Conservation (phyloP, 2,888 invertebrate species). For the Epinotia demarniana region DNA sequence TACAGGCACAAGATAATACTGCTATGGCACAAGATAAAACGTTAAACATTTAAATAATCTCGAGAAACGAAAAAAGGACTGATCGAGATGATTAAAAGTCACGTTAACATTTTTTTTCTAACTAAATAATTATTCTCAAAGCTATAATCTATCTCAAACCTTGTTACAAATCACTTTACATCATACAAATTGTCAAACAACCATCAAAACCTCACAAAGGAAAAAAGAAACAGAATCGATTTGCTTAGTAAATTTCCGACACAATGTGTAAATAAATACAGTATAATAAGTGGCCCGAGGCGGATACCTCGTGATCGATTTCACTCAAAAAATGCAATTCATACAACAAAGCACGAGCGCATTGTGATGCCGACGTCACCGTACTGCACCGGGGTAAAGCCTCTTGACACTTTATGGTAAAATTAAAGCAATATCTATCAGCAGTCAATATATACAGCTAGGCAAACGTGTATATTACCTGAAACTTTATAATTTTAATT, state of each 20-base stretch:
- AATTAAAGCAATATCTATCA: neutral
- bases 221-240: conserved; percentile 37
- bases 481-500: too few species aligned
- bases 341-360: conserved; percentile 75
- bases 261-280: conserved; percentile 74
- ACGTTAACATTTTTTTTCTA: too few species aligned
- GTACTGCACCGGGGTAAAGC: conserved; percentile 53
- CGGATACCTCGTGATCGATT: conserved; percentile 76
- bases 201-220: conserved; percentile 34
- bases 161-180: conserved; percentile 7
- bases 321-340: conserved; percentile 80
- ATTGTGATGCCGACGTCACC: conserved; percentile 75
- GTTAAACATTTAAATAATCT: too few species aligned
- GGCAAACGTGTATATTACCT: too few species aligned
- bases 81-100: too few species aligned
- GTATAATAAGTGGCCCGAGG: conserved; percentile 63
- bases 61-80: too few species aligned
- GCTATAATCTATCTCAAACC: neutral
- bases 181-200: conserved; percentile 39
- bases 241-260: conserved; percentile 50
- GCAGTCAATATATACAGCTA: too few species aligned
- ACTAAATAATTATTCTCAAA: neutral
- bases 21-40: too few species aligned
- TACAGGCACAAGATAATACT: too few species aligned
- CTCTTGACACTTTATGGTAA: conserved; percentile 64